These are phyloP conservation scores for Drosophila ustulata DNA, from an alignment of 2,888 invertebrate species.

Conservation along the genomic window DNA sequence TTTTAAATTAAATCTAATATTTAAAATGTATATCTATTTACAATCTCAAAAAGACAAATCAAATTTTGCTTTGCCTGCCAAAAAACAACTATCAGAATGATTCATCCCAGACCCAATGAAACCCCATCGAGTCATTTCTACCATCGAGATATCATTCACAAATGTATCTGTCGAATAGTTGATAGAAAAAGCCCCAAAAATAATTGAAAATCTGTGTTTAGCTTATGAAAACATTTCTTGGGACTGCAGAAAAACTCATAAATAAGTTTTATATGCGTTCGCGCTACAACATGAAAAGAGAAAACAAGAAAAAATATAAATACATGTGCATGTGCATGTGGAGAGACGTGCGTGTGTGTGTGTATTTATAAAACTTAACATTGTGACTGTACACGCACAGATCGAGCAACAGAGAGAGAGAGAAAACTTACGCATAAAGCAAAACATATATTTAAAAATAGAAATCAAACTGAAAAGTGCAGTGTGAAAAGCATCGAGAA, in stretches of 20 bases:
- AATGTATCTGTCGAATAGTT: background rate
- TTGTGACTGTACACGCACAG: constrained; percentile 63
- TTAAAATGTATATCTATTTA: background rate
- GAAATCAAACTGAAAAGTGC: constrained; percentile 77
- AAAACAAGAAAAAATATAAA: constrained; percentile 34
- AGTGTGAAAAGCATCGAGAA: constrained; percentile 42
- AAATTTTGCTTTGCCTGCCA: background rate
- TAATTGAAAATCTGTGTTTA: constrained; percentile 19
- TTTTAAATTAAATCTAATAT: background rate
- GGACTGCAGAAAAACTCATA: constrained; percentile 77
- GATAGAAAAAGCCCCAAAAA: constrained; percentile 13
- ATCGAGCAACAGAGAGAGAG: constrained; percentile 16
- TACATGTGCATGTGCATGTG: constrained; percentile 19
- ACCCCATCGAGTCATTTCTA: background rate
- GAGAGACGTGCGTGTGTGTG: constrained; percentile 11
- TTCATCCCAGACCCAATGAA: background rate
- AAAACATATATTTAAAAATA: constrained; percentile 76
- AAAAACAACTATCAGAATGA: background rate
- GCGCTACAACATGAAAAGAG: constrained; percentile 22
- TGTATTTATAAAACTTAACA: constrained; percentile 53
- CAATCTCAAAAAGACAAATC: background rate
- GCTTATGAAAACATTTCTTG: constrained; percentile 41
- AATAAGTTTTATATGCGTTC: constrained; percentile 69
- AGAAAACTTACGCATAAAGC: constrained; percentile 70
- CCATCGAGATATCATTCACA: background rate